phyloP scores from a whole-genome alignment of 2,888 invertebrate genomes.

The Ormyrus labotus region DNA sequence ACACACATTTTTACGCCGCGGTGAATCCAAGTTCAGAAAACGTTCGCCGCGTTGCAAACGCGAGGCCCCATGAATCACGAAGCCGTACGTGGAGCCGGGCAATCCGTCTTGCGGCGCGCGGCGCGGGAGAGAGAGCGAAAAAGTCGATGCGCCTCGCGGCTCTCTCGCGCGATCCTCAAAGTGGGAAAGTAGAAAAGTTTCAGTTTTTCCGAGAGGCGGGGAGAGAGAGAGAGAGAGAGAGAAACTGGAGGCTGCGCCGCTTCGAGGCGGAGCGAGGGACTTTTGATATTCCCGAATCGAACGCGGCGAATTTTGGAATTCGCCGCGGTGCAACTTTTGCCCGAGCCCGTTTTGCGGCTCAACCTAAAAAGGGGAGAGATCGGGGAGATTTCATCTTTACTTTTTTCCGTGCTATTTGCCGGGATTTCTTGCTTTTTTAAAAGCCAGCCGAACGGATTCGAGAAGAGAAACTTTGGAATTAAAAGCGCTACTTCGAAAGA shows the following conservation, averaged over 20 bases:
- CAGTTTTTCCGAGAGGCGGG: conserved; percentile 2
- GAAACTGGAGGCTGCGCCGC: neutral
- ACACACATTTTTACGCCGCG: conserved; percentile 15
- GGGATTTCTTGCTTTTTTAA: neutral
- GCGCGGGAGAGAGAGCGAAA: neutral
- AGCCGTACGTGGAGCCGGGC: neutral
- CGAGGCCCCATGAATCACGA: conserved; percentile 34
- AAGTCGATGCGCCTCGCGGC: neutral
- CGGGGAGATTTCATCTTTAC: no score
- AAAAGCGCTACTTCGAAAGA: conserved; percentile 50
- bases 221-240: no score
- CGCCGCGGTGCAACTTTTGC: neutral
- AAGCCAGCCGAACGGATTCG: no score
- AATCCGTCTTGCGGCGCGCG: conserved; percentile 32
- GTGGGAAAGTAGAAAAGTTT: conserved; percentile 31
- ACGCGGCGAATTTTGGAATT: neutral
- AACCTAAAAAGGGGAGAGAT: no score
- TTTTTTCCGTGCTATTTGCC: no score
- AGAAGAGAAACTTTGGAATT: no score
- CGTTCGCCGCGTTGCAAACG: conserved; percentile 15
- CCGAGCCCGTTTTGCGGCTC: no score
- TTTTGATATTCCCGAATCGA: neutral
- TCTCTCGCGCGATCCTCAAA: conserved; percentile 1
- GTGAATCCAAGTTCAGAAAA: conserved; percentile 10
- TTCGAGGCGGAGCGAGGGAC: neutral